Conservation (phyloP, 1,140 invertebrate species). For the Eupristina koningsbergeri region DNA sequence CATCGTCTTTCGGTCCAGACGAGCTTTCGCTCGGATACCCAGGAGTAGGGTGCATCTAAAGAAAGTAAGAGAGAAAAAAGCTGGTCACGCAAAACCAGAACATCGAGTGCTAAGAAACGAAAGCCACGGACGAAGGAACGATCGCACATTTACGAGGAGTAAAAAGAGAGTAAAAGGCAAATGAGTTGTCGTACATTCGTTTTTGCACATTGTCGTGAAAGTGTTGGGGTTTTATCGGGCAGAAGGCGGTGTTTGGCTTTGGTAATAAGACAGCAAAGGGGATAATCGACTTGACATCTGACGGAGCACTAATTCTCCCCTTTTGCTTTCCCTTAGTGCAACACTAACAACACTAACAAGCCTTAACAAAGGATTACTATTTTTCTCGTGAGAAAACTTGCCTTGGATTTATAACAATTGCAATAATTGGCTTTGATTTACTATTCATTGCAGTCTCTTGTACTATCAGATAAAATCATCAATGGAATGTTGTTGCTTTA, state of each 20-base stretch:
- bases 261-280: background rate
- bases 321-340: background rate
- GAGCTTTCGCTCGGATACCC: background rate
- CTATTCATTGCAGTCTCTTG: background rate
- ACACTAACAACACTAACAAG: background rate
- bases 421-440: slow-evolving; percentile 37
- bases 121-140: background rate
- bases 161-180: background rate
- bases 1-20: slow-evolving; percentile 2
- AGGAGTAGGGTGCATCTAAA: background rate
- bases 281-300: background rate
- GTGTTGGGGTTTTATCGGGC: background rate
- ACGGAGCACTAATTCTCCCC: background rate
- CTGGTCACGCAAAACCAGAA: slow-evolving; percentile 1
- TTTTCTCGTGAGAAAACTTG: background rate
- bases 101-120: slow-evolving; percentile 2
- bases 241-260: background rate
- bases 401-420: background rate
- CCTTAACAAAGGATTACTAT: background rate
- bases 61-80: slow-evolving; percentile 7
- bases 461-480: background rate
- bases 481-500: background rate
- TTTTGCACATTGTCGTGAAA: background rate
- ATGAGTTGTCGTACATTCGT: background rate
- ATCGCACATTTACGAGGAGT: background rate